Evolutionary conservation across 2,888 invertebrate species (phyloP).

Genomic region (Aporophyla nigra): DNA sequence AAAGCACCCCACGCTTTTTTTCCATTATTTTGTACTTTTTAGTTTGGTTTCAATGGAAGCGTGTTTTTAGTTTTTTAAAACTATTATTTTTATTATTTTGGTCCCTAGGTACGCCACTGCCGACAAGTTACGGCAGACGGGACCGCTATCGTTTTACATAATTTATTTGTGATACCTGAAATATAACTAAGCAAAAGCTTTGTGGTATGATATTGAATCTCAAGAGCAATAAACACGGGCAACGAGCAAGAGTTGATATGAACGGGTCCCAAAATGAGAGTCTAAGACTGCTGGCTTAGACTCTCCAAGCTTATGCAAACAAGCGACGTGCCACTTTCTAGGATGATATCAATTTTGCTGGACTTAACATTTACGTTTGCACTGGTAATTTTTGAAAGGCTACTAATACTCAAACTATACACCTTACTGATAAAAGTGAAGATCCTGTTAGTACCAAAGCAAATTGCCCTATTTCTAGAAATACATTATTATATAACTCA

Average conservation of each 20-base stretch:
- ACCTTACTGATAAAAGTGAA: not conserved
- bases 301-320: slow-evolving; percentile 25
- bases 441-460: no score
- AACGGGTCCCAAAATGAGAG: slow-evolving; percentile 20
- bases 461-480: no score
- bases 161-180: not conserved
- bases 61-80: no score
- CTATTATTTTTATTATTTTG: no score
- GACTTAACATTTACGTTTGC: not conserved
- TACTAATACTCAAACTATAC: not conserved
- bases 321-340: slow-evolving; percentile 5
- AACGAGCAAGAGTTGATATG: slow-evolving; percentile 22
- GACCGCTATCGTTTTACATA: not conserved
- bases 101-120: no score
- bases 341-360: slow-evolving; percentile 29
- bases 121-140: not conserved
- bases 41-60: no score
- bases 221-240: slow-evolving; percentile 29
- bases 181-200: not conserved
- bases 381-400: not conserved
- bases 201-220: slow-evolving; percentile 1
- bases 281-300: no score
- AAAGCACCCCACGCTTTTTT: no score
- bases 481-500: no score
- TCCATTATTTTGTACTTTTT: no score